phyloP scores from a whole-genome alignment of 2,888 invertebrate species.

The Nomada fucata region DNA sequence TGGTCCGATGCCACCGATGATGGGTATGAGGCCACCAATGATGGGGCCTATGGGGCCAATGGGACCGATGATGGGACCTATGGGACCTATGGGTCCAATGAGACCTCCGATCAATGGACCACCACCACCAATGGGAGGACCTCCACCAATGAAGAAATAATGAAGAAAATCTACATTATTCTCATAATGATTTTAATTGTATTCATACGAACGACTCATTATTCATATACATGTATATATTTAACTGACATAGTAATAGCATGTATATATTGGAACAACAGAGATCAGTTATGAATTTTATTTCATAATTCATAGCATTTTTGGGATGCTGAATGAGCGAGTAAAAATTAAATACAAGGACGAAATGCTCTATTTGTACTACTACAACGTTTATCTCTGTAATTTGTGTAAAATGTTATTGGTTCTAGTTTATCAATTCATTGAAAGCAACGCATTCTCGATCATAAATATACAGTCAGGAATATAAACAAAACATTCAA shows the following conservation, averaged over 20 bases:
- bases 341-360: constrained; percentile 1
- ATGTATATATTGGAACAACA: constrained; percentile 22
- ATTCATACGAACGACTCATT: neutral
- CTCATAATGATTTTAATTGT: constrained; percentile 17
- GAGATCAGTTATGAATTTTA: constrained; percentile 3
- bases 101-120: constrained; percentile 91
- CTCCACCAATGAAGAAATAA: constrained; percentile 76
- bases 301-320: neutral
- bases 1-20: constrained; percentile 90
- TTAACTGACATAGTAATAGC: neutral
- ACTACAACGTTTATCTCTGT: neutral
- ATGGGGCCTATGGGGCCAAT: constrained; percentile 91
- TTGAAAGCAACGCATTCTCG: constrained; percentile 1
- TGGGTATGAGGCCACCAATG: constrained; percentile 92
- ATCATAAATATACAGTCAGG: neutral
- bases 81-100: constrained; percentile 90
- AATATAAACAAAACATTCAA: neutral
- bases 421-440: neutral
- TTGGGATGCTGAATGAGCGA: neutral
- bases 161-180: constrained; percentile 1
- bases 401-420: neutral
- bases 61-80: constrained; percentile 87
- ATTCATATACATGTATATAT: constrained; percentile 1
- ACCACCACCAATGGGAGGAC: constrained; percentile 84
- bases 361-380: neutral